Conservation (phyloP, 2,113 vertebrate genomes). For the Xyrauchen texanus region DNA sequence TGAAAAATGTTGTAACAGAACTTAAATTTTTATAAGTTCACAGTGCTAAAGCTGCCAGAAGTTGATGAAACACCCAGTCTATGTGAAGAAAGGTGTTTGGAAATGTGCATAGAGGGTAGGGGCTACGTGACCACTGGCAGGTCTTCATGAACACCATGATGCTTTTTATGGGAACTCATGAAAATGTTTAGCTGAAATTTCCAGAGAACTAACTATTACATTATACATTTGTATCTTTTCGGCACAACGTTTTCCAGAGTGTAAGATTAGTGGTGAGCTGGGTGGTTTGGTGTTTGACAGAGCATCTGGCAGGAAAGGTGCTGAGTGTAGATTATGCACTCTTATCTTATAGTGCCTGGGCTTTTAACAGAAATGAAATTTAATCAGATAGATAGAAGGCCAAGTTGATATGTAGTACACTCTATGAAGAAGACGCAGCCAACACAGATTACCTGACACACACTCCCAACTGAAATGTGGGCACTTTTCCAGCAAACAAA, state of each 20-base stretch:
- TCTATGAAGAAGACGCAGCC: no score
- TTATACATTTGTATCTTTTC: neutral
- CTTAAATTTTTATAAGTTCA: no score
- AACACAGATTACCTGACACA: no score
- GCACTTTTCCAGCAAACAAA: no score
- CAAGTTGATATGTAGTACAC: no score
- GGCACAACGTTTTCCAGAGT: neutral
- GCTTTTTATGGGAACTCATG: neutral
- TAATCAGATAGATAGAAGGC: no score
- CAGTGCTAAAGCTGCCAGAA: no score
- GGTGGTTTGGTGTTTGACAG: neutral
- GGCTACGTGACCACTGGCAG: conserved; percentile 18
- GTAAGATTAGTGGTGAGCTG: neutral
- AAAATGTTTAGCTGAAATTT: neutral
- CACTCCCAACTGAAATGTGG: no score
- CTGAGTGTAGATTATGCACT: neutral
- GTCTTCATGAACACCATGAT: neutral
- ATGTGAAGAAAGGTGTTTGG: no score
- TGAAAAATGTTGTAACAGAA: no score
- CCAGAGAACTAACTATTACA: neutral
- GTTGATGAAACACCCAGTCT: no score
- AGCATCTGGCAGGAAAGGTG: neutral
- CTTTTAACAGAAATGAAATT: no score
- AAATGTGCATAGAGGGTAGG: neutral
- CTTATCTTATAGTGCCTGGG: neutral